phyloP scores from a whole-genome alignment of 2,113 vertebrate species.

The Hypanus sabinus region DNA sequence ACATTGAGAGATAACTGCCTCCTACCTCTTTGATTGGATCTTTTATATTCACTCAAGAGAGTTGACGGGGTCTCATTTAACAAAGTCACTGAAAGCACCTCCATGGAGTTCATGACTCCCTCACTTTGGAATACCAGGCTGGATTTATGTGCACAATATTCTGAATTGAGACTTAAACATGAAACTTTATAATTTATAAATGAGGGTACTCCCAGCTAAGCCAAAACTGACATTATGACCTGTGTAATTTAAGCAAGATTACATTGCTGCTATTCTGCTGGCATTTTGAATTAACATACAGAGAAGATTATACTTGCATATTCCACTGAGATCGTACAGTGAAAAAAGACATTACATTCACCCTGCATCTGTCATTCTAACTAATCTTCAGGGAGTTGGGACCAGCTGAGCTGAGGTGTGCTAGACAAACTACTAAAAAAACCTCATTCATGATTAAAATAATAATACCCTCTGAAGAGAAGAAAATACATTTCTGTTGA shows the following conservation, averaged over 20 bases:
- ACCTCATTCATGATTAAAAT: slow-evolving; percentile 16
- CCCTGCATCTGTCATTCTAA: neutral
- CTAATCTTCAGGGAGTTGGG: neutral
- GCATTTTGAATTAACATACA: neutral
- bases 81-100: no score
- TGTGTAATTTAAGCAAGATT: neutral
- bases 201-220: no score
- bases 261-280: neutral
- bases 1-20: no score
- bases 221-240: no score
- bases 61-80: no score
- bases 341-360: neutral
- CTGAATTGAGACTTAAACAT: no score
- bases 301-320: neutral
- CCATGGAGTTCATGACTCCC: no score
- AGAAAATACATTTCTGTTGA: neutral
- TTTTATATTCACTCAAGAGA: no score
- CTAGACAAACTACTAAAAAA: neutral
- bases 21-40: no score
- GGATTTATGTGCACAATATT: no score
- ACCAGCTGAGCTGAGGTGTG: neutral
- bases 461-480: neutral
- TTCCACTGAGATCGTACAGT: slow-evolving; percentile 6
- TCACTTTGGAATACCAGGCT: no score
- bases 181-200: no score